Conservation (phyloP, 1,140 invertebrate genomes). For the Ips typographus region DNA sequence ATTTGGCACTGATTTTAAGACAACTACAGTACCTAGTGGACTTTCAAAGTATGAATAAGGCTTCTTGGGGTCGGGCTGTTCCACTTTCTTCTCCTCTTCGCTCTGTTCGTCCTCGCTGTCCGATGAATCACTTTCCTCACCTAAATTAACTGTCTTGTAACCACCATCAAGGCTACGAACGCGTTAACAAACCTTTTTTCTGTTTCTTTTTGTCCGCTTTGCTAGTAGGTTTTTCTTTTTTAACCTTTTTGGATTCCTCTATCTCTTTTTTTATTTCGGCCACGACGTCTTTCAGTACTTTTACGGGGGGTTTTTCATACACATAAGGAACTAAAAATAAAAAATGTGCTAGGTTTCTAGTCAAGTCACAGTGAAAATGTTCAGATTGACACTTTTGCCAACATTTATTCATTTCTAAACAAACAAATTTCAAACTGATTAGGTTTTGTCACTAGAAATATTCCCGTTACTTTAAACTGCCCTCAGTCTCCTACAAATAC, state of each 20-base stretch:
- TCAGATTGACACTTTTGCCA: too few relatives aligned
- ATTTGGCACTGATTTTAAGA: background rate
- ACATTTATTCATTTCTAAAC: too few relatives aligned
- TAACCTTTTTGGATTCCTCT: constrained; percentile 50
- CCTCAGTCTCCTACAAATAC: too few relatives aligned
- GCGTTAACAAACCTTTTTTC: constrained; percentile 36
- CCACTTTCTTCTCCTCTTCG: constrained; percentile 48
- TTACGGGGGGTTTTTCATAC: constrained; percentile 83
- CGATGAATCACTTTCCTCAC: constrained; percentile 14
- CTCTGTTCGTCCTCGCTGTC: constrained; percentile 44
- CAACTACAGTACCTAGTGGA: constrained; percentile 69
- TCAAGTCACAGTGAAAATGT: too few relatives aligned
- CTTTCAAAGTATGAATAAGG: constrained; percentile 76
- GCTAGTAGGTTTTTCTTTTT: constrained; percentile 44
- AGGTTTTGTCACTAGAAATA: too few relatives aligned
- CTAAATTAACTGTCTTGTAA: background rate
- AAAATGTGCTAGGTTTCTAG: background rate
- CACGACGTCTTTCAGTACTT: constrained; percentile 75
- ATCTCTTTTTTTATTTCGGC: constrained; percentile 62
- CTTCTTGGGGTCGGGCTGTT: constrained; percentile 49
- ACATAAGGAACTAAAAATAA: constrained; percentile 70
- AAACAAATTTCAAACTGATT: too few relatives aligned
- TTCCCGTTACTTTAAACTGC: too few relatives aligned
- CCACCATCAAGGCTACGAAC: background rate
- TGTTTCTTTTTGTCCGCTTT: constrained; percentile 54